phyloP scores from a whole-genome alignment of 2,888 invertebrate genomes.

The Aspidiotus rigidus region DNA sequence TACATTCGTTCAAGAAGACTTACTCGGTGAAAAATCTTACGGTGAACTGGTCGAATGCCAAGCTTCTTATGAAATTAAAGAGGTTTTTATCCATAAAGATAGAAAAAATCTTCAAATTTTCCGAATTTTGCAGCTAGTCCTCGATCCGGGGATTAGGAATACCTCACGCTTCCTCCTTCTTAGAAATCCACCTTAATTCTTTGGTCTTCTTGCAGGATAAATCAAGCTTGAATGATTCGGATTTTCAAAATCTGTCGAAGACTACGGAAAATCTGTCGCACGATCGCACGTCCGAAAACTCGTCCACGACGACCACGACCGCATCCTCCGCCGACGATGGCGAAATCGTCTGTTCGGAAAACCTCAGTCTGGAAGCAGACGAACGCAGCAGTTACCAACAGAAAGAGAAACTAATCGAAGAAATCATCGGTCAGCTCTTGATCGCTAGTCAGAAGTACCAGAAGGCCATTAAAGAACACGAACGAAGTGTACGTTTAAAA shows the following conservation, averaged over 20 bases:
- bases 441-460: slow-evolving; percentile 77
- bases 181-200: not conserved
- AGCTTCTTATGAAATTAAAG: too few relatives aligned
- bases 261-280: slow-evolving; percentile 18
- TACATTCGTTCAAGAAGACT: too few relatives aligned
- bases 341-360: slow-evolving; percentile 22
- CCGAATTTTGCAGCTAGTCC: too few relatives aligned
- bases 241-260: slow-evolving; percentile 11
- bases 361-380: slow-evolving; percentile 33
- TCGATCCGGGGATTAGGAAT: too few relatives aligned
- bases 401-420: slow-evolving; percentile 55
- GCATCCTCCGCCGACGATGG: slow-evolving; percentile 8
- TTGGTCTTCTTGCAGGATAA: slow-evolving; percentile 15
- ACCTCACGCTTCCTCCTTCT: too few relatives aligned
- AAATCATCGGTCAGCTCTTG: slow-evolving; percentile 71
- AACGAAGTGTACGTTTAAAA: slow-evolving; percentile 7
- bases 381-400: slow-evolving; percentile 47
- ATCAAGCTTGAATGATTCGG: slow-evolving; percentile 5
- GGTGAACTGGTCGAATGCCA: too few relatives aligned
- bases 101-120: too few relatives aligned
- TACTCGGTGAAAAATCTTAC: too few relatives aligned
- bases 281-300: slow-evolving; percentile 9
- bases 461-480: slow-evolving; percentile 52
- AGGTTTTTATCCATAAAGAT: too few relatives aligned
- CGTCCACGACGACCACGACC: slow-evolving; percentile 6